Percentiles rank a stretch among this genome's conserved stretches.
These are phyloP conservation scores for Aptenodytes patagonicus DNA, from an alignment of 2,113 vertebrate genomes.

Conservation along the genomic window DNA sequence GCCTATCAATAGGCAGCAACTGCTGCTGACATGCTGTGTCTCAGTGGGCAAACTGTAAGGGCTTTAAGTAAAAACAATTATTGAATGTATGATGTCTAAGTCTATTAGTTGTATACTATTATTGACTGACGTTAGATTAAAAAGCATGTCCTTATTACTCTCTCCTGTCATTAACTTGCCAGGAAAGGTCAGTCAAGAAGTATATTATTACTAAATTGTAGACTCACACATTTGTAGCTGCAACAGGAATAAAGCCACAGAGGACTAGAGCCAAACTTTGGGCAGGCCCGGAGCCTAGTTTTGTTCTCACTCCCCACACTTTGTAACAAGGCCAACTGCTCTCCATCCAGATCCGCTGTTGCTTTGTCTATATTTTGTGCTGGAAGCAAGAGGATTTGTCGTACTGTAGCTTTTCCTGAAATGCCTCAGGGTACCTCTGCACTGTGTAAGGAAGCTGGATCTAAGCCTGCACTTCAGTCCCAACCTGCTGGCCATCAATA, in stretches of 20 bases:
- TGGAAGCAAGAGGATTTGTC: not conserved
- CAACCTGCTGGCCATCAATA: not conserved
- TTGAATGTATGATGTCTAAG: constrained; percentile 62
- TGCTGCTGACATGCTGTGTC: constrained; percentile 36
- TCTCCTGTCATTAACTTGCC: constrained; percentile 58
- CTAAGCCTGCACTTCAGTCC: not conserved
- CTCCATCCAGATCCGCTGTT: not conserved
- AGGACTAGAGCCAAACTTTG: constrained; percentile 18
- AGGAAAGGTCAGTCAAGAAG: constrained; percentile 54
- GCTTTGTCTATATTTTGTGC: not conserved
- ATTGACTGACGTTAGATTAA: constrained; percentile 60
- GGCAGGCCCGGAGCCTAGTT: constrained; percentile 13
- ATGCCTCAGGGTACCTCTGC: not conserved
- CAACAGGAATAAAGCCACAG: not conserved
- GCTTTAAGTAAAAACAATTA: constrained; percentile 64
- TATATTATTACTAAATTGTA: constrained; percentile 56
- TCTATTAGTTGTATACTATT: constrained; percentile 58
- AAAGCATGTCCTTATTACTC: constrained; percentile 60
- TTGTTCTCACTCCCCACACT: not conserved
- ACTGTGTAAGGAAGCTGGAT: not conserved
- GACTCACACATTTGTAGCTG: constrained; percentile 28
- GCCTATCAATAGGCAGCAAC: constrained; percentile 16
- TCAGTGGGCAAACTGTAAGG: constrained; percentile 45
- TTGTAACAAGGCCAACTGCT: not conserved
- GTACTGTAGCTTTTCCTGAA: not conserved